Evolutionary conservation across 2,113 vertebrate genomes (phyloP).

Genomic region (Protobothrops mucrosquamatus): DNA sequence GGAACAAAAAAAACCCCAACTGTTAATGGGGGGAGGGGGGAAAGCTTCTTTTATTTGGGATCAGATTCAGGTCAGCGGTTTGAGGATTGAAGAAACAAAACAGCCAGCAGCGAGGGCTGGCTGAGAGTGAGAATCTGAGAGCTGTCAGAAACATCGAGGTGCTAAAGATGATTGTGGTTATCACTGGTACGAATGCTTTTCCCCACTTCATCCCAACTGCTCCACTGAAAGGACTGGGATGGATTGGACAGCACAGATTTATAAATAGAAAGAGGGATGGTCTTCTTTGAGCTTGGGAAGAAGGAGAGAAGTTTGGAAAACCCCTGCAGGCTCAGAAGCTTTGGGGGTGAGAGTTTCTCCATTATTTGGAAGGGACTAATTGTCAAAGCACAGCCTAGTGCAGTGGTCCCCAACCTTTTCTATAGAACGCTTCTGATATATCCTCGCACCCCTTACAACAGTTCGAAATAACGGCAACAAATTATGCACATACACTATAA

Average conservation of each 20-base stretch:
- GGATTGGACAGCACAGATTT: background rate
- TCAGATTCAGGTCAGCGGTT: constrained; percentile 6
- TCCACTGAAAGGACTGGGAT: background rate
- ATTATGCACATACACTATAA: too few species aligned
- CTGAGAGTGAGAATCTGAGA: constrained; percentile 25
- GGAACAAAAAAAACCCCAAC: background rate
- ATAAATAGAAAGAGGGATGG: background rate
- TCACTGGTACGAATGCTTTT: constrained; percentile 8
- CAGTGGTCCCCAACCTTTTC: too few species aligned
- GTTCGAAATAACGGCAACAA: too few species aligned
- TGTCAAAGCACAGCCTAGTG: background rate
- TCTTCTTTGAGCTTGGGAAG: background rate
- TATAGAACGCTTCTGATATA: too few species aligned
- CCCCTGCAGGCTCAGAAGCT: background rate
- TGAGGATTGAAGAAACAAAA: constrained; percentile 19
- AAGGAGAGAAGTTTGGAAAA: background rate
- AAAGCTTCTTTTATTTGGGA: constrained; percentile 16
- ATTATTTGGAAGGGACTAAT: background rate
- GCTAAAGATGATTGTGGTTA: background rate
- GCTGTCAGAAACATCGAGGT: background rate
- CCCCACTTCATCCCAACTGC: background rate
- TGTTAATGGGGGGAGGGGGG: background rate
- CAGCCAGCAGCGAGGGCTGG: background rate
- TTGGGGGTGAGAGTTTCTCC: background rate
- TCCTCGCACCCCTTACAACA: too few species aligned